phyloP scores from a whole-genome alignment of 2,888 invertebrate species.

The Cephonodes hylas region DNA sequence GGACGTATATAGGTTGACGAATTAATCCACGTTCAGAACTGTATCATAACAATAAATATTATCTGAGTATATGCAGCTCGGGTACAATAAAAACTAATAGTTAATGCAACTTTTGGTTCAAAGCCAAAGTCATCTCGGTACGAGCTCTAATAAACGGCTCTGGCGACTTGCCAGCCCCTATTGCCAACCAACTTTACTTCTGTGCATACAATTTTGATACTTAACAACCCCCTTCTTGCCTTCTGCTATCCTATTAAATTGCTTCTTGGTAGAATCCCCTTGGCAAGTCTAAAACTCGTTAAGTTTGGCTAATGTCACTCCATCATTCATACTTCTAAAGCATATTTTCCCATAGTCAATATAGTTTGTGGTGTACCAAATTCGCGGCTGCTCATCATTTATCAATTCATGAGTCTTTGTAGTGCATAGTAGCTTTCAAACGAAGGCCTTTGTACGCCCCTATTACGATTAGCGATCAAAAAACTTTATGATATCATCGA shows the following conservation, averaged over 20 bases:
- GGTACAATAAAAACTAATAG: not conserved
- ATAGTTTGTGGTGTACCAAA: no score
- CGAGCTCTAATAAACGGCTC: not conserved
- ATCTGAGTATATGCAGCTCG: not conserved
- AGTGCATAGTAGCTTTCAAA: not conserved
- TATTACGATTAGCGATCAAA: not conserved
- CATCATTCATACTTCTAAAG: no score
- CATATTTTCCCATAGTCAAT: no score
- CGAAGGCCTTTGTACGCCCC: not conserved
- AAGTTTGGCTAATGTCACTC: no score
- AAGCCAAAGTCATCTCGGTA: slow-evolving; percentile 2
- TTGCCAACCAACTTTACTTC: not conserved
- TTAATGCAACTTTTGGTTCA: slow-evolving; percentile 10
- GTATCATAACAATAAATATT: not conserved
- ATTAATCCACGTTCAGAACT: no score
- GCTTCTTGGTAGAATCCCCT: not conserved
- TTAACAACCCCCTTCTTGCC: not conserved
- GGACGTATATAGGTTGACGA: no score
- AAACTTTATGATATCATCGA: not conserved
- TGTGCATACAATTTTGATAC: not conserved
- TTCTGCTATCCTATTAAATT: not conserved
- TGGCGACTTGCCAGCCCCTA: not conserved
- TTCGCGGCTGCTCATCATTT: not conserved
- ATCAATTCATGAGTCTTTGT: not conserved
- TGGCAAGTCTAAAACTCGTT: not conserved